phyloP scores from a whole-genome alignment of 2,888 invertebrate genomes.

The Pristionchus fissidentatus region DNA sequence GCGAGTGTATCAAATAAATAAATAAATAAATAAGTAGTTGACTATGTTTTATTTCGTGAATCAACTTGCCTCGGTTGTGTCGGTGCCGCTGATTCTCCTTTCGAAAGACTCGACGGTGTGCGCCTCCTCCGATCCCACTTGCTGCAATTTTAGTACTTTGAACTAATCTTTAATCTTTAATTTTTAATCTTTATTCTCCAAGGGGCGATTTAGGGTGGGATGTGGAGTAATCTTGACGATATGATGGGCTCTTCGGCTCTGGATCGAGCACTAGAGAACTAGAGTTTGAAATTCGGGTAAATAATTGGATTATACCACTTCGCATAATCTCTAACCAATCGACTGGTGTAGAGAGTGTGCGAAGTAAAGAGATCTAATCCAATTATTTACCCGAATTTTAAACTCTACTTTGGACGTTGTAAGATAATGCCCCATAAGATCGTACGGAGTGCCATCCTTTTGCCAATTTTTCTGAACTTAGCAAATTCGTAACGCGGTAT shows the following conservation, averaged over 20 bases:
- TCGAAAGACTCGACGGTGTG: constrained; percentile 71
- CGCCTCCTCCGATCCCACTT: constrained; percentile 71
- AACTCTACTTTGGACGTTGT: background rate
- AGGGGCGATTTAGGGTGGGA: too few species aligned
- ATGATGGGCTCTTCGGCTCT: too few species aligned
- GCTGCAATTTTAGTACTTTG: constrained; percentile 64
- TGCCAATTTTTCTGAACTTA: background rate
- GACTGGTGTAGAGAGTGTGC: too few species aligned
- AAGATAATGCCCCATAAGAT: background rate
- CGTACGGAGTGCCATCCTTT: background rate
- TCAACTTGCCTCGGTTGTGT: constrained; percentile 62
- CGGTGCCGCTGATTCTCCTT: constrained; percentile 67
- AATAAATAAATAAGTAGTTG: too few species aligned
- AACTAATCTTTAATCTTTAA: background rate
- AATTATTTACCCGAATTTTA: background rate
- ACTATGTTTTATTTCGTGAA: background rate
- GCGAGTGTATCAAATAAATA: too few species aligned
- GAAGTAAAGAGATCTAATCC: too few species aligned
- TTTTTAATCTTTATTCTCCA: background rate
- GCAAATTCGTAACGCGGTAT: too few species aligned
- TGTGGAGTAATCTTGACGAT: background rate
- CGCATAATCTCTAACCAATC: too few species aligned
- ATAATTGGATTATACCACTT: too few species aligned
- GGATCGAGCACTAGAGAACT: background rate
- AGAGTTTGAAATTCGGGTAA: too few species aligned